Evolutionary conservation across 1,140 invertebrate species (phyloP).

Genomic region (Pseudomyrmex sp.): DNA sequence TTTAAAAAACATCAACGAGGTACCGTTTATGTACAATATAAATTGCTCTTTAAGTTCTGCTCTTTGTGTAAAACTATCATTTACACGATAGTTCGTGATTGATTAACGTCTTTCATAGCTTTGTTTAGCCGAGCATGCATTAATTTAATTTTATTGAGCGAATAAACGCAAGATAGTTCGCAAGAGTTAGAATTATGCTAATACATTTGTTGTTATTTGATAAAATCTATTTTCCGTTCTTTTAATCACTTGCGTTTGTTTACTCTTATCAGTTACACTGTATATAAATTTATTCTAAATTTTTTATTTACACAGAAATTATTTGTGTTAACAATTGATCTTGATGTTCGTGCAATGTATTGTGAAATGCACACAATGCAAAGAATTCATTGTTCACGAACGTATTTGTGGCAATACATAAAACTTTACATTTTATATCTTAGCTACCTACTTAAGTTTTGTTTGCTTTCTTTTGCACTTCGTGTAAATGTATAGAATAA

Average conservation of each 20-base stretch:
- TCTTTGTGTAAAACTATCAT: conserved; percentile 7
- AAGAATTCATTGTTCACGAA: conserved; percentile 23
- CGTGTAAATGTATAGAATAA: conserved; percentile 40
- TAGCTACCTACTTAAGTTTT: conserved; percentile 48
- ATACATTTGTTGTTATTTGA: neutral
- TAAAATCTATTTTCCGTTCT: neutral
- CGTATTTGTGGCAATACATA: conserved; percentile 22
- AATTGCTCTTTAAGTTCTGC: conserved; percentile 10
- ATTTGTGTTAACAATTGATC: neutral
- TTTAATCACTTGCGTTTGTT: conserved; percentile 20
- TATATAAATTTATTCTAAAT: neutral
- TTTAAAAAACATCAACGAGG: conserved; percentile 62
- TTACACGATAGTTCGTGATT: neutral
- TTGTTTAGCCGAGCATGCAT: conserved; percentile 17
- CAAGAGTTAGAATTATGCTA: neutral
- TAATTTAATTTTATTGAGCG: neutral
- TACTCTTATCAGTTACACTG: neutral
- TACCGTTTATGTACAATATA: conserved; percentile 33
- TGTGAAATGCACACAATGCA: neutral
- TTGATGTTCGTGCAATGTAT: conserved; percentile 38
- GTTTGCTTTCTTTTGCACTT: conserved; percentile 48
- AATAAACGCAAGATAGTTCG: conserved; percentile 19
- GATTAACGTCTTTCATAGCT: neutral
- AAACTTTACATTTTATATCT: conserved; percentile 14
- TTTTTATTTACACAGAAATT: neutral